These are phyloP conservation scores for Drosophila leontia DNA, from an alignment of 1,140 invertebrate species.

Conservation along the genomic window DNA sequence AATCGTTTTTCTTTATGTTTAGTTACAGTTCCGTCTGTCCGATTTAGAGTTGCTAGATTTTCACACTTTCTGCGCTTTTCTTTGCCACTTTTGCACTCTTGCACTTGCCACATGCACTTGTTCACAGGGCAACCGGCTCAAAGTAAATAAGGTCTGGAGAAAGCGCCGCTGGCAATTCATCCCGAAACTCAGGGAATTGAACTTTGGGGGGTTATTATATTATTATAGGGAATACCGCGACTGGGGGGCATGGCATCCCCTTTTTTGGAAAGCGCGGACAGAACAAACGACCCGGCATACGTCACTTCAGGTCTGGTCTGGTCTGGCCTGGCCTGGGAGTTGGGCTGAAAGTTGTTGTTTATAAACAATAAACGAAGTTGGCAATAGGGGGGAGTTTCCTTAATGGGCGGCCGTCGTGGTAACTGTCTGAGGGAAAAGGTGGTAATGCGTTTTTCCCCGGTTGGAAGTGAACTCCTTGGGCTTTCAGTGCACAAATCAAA, in stretches of 20 bases:
- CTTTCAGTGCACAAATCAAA: slow-evolving; percentile 75
- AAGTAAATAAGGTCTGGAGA: slow-evolving; percentile 68
- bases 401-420: not conserved
- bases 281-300: slow-evolving; percentile 66
- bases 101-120: slow-evolving; percentile 47
- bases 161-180: slow-evolving; percentile 59
- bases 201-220: slow-evolving; percentile 19
- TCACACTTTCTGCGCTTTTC: slow-evolving; percentile 29
- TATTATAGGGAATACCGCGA: slow-evolving; percentile 2
- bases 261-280: slow-evolving; percentile 42
- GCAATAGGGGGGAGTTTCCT: slow-evolving; percentile 3
- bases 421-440: not conserved
- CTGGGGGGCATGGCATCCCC: slow-evolving; percentile 11
- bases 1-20: not conserved
- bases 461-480: slow-evolving; percentile 39
- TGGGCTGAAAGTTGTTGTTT: slow-evolving; percentile 71
- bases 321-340: slow-evolving; percentile 16
- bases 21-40: slow-evolving; percentile 8
- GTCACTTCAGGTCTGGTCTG: slow-evolving; percentile 54
- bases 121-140: slow-evolving; percentile 73
- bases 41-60: slow-evolving; percentile 15
- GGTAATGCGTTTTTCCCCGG: slow-evolving; percentile 58
- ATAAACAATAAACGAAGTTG: slow-evolving; percentile 80
- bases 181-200: slow-evolving; percentile 30
- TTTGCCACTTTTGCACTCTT: slow-evolving; percentile 26